These are phyloP conservation scores for Poicephalus meyeri DNA, from an alignment of 2,113 vertebrate genomes.

Conservation along the genomic window DNA sequence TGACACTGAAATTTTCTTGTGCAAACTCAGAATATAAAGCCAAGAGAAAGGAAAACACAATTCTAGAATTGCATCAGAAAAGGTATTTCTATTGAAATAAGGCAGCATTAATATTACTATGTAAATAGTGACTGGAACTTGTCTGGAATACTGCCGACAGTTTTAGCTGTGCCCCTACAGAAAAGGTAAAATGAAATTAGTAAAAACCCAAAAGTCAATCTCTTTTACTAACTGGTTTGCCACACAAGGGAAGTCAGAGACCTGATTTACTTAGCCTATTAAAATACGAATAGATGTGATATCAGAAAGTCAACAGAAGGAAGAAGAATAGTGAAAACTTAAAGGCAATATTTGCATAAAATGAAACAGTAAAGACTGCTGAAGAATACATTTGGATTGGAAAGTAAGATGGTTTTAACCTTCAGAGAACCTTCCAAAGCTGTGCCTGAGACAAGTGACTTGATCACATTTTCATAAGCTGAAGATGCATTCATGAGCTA, in stretches of 20 bases:
- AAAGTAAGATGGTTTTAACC: background rate
- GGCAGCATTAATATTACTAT: background rate
- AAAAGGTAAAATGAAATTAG: background rate
- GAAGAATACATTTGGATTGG: background rate
- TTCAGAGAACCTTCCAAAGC: background rate
- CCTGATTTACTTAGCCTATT: background rate
- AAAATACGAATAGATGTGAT: background rate
- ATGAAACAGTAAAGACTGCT: background rate
- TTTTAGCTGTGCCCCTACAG: background rate
- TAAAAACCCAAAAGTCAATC: background rate
- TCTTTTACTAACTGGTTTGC: background rate
- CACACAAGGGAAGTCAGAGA: background rate
- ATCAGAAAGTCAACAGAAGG: background rate
- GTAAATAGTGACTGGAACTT: background rate
- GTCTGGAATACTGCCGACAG: background rate
- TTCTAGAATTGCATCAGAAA: background rate
- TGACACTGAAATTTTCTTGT: background rate
- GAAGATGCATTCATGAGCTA: background rate
- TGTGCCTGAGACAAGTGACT: background rate
- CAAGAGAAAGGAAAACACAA: background rate
- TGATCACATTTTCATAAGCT: background rate
- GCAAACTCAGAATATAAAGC: background rate
- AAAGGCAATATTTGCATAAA: background rate
- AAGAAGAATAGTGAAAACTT: background rate
- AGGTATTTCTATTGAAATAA: background rate